Percentiles rank a stretch among this genome's conserved stretches.
phyloP scores from a whole-genome alignment of 2,113 vertebrate genomes.

The Rhinolophus ferrumequinum region DNA sequence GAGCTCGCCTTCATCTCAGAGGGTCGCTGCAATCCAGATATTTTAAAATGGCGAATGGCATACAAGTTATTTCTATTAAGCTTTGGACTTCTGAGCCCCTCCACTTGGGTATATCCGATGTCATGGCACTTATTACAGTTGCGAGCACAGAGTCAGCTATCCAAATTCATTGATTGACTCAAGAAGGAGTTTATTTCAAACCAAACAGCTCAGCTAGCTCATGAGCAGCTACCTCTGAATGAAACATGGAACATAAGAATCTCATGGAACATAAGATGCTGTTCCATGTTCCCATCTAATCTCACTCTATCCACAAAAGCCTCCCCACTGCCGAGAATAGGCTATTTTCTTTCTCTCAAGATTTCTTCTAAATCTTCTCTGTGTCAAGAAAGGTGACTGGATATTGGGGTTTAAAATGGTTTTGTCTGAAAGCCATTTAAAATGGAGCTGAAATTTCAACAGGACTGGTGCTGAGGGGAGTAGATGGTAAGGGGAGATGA shows the following conservation, averaged over 20 bases:
- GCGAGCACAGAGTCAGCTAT: not conserved
- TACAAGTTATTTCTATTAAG: not conserved
- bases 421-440: constrained; percentile 56
- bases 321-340: not conserved
- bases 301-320: not conserved
- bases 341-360: not conserved
- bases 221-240: not conserved
- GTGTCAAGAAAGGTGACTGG: constrained; percentile 8
- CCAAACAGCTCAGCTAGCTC: not conserved
- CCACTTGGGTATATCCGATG: not conserved
- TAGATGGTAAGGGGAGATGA: constrained; percentile 29
- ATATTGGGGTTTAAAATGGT: constrained; percentile 43
- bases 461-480: not conserved
- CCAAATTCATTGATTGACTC: not conserved
- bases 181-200: not conserved
- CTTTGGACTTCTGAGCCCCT: not conserved
- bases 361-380: not conserved
- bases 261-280: too few species aligned
- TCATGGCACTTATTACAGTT: not conserved
- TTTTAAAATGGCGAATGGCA: not conserved
- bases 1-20: not conserved
- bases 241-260: too few species aligned
- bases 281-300: not conserved
- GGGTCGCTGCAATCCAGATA: too few species aligned
- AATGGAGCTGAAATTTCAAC: constrained; percentile 33